phyloP scores from a whole-genome alignment of 2,888 invertebrate species.

The Drosophila subsilvestris region DNA sequence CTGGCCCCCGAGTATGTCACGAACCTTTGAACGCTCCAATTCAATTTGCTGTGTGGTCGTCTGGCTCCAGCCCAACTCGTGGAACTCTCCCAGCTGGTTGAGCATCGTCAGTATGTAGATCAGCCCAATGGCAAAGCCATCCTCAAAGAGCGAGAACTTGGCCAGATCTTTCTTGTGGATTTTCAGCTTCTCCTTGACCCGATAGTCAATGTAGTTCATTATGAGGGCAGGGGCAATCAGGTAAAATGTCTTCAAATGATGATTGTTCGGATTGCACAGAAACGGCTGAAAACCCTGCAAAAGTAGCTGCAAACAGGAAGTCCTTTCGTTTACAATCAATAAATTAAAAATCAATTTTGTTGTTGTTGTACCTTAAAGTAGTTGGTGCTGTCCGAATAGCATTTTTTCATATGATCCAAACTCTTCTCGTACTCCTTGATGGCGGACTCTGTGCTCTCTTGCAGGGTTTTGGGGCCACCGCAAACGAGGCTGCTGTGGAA shows the following conservation, averaged over 20 bases:
- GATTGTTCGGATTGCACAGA: conserved; percentile 93
- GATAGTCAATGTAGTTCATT: conserved; percentile 97
- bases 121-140: conserved; percentile 98
- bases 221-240: conserved; percentile 97
- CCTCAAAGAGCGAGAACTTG: conserved; percentile 97
- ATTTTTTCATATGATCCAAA: conserved; percentile 90
- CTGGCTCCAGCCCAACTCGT: conserved; percentile 97
- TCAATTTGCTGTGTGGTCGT: conserved; percentile 91
- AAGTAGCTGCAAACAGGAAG: conserved; percentile 86
- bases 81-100: conserved; percentile 93
- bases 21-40: conserved; percentile 86
- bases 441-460: conserved; percentile 87
- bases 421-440: conserved; percentile 91
- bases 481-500: conserved; percentile 87
- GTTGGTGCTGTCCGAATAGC: conserved; percentile 88
- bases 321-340: background rate
- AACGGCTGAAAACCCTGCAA: conserved; percentile 96
- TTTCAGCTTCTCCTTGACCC: conserved; percentile 95
- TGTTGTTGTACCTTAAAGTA: conserved; percentile 77
- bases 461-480: conserved; percentile 86
- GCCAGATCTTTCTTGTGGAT: conserved; percentile 90
- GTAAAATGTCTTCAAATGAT: conserved; percentile 96
- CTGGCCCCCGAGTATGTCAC: conserved; percentile 85
- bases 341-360: background rate
- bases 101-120: conserved; percentile 96